Base-by-base conservation (phyloP, 2,797 vertebrate species). In the Crenuchus spilurus region DNA sequence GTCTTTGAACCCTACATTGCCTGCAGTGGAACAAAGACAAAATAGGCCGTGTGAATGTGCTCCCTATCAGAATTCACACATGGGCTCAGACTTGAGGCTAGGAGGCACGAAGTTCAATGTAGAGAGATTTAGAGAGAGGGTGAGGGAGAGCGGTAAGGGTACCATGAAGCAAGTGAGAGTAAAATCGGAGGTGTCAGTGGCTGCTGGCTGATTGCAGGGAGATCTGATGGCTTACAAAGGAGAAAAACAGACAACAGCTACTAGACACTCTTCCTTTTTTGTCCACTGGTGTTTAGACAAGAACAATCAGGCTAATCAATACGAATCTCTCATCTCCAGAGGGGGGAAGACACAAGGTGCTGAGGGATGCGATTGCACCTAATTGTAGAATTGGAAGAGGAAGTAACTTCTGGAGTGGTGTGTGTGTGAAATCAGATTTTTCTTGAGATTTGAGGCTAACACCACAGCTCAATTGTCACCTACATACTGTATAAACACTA, bases 21-120 rank as follows among this genome's bases (percentile, higher is more conserved):
- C 57, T 11, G 20, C 14, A 20, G 41, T 24, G 39, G 39, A 55
- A 33, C 46, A 31, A 51, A 35, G 11, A 41, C 48, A 55, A 44
- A 30, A 35, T 35, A 63, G 46, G 41, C 28, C 33, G 8, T 49
- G 69, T 46, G 35, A 46, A 61, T 49, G 42, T 13, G 51, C 51
- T 61, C 55, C 39, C 42, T 41, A 6, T 52, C 28, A 55, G 48
- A 65, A 65, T 54, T 35, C 71, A 37, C 49, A 73, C 71, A 26
- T 37, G 20, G 13, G 4, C 37, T 44, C 60, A 48, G 28, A 54
- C 60, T 26, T 51, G 57, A 55, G 48, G 41, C 49, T 18, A 30
- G 48, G 48, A 72, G 58, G 58, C 70, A 60, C 35, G 35, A 54
- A 72, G 70, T 31, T 72, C 31, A 41, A 63, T 63, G 52, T 72